Evolutionary conservation across 2,797 vertebrate genomes (phyloP), one percentile per base, ranked within the genome.

Genomic region (Graptemys geographica): DNA sequence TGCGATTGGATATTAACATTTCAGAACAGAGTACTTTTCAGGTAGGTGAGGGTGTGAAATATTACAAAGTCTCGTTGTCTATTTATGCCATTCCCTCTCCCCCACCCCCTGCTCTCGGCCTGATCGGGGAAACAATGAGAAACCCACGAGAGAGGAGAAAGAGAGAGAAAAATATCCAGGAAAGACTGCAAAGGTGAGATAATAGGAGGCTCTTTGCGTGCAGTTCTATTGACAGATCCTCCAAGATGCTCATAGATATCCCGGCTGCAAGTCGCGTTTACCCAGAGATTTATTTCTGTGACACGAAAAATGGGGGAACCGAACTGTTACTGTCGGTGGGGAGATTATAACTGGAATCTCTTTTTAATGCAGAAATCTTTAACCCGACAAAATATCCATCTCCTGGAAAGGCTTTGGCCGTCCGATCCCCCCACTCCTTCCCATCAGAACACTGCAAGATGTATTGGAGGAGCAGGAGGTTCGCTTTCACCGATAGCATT

Each of bases 401-500:
- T 97, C 95, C 87, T 76, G 92, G 59, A 98, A 96, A 97, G 92
- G 93, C 87, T 97, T 96, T 96, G 89, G 83, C 89, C 85, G 90
- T 88, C 49, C 69, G 31, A 62, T 81, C 3, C 82, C 87, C 84
- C 83, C 90, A 94, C 86, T 94, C 93, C 86, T 95, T 94, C 84
- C 86, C 96, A 96, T 96, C 89, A 89, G 92, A 98, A 96, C 78
- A 5, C 53, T n/a, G 90, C 80, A 83, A 96, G 96, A 98, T 80
- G 94, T 86, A 91, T 83, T 92, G 97, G 92, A 96, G 95, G 93
- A 97, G 95, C 91, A 93, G 96, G 5, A 74, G 96, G 95, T 97
- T 97, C 47, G 83, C 96, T 97, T 97, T 97, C 98, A 98, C 98
- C 86, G 97, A 98, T 97, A 98, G 96, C 97, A 97, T 97, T 98